Evolutionary conservation across 2,888 invertebrate genomes (phyloP).

Genomic region (Doris montereyensis): DNA sequence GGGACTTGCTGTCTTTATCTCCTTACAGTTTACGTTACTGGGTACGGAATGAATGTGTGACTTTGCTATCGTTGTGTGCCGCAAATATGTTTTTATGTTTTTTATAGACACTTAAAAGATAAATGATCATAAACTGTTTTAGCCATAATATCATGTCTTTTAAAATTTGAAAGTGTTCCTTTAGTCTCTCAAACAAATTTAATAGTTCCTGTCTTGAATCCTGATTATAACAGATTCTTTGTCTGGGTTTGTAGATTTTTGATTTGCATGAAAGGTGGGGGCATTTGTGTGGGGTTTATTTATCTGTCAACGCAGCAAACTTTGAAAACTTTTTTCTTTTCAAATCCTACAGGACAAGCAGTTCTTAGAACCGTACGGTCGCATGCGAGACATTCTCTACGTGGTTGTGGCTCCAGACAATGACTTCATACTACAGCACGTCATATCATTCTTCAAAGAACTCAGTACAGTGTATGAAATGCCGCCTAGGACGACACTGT

Average conservation of each 20-base stretch:
- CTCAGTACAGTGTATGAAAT: constrained; percentile 94
- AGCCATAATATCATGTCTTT: neutral
- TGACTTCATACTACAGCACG: constrained; percentile 83
- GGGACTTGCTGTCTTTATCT: constrained; percentile 94
- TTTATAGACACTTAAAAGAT: no score
- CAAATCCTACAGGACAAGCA: constrained; percentile 86
- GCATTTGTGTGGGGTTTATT: no score
- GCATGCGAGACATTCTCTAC: constrained; percentile 93
- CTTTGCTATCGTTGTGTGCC: neutral
- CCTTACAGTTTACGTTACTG: constrained; percentile 95
- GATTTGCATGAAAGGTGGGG: no score
- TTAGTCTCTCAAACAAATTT: no score
- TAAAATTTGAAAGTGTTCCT: no score
- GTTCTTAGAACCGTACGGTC: constrained; percentile 97
- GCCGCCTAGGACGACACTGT: constrained; percentile 90
- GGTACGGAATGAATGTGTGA: no score
- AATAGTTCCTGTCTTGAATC: no score
- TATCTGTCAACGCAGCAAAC: no score
- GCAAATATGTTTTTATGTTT: neutral
- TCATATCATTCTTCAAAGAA: constrained; percentile 91
- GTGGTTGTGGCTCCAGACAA: constrained; percentile 95
- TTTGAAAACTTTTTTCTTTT: no score
- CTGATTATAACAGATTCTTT: no score
- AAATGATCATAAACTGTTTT: no score
- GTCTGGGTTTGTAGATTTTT: no score